These are phyloP conservation scores for Eristalis tenax DNA, from an alignment of 2,888 invertebrate species.

Conservation along the genomic window DNA sequence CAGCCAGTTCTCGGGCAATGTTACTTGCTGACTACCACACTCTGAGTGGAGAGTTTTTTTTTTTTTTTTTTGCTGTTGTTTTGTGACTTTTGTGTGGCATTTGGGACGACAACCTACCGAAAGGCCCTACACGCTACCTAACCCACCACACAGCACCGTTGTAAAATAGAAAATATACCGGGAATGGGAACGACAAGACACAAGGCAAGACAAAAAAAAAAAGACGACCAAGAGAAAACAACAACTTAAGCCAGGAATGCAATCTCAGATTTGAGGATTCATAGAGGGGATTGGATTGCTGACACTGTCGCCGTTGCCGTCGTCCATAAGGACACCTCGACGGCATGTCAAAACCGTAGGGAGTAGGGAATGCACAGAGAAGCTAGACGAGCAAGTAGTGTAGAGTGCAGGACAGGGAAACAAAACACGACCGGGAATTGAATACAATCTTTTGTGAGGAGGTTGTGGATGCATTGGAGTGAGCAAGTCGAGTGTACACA, in stretches of 20 bases:
- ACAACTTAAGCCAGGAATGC: conserved; percentile 67
- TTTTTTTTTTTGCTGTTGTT: neutral
- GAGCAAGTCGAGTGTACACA: neutral
- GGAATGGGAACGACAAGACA: neutral
- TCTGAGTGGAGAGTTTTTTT: neutral
- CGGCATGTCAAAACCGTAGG: conserved; percentile 17
- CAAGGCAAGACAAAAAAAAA: neutral
- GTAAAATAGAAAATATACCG: conserved; percentile 12
- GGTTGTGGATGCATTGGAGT: conserved; percentile 44
- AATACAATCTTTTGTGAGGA: conserved; percentile 46
- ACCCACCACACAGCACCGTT: conserved; percentile 16
- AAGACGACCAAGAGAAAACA: conserved; percentile 23
- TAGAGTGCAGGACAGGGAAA: conserved; percentile 8
- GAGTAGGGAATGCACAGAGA: conserved; percentile 14
- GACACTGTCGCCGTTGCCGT: too few relatives aligned
- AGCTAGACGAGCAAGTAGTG: conserved; percentile 23
- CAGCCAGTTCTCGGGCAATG: conserved; percentile 36
- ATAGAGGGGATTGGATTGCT: conserved; percentile 34
- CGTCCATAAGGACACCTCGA: conserved; percentile 43
- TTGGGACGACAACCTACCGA: conserved; percentile 59
- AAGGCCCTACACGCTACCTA: conserved; percentile 50
- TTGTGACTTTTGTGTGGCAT: conserved; percentile 46
- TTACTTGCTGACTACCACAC: conserved; percentile 24
- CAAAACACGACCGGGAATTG: conserved; percentile 35
- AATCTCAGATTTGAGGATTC: conserved; percentile 60